Evolutionary conservation across 2,888 invertebrate genomes (phyloP), one percentile per base, ranked within the genome.

Genomic region (Diplolepis rosae): DNA sequence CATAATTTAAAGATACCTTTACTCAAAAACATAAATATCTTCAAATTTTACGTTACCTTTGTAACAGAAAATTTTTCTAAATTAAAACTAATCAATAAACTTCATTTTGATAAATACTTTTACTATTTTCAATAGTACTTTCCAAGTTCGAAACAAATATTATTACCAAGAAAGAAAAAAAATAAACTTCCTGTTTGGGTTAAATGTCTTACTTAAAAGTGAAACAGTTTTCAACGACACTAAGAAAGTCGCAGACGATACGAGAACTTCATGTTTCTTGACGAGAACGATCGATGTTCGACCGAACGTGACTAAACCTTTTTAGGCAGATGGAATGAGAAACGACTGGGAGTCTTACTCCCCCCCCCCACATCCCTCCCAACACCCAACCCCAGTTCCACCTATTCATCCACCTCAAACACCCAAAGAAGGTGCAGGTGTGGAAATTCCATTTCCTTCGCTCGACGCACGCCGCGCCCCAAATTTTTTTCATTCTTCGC

Each of bases 231-330:
- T 54, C 30, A 32, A 52, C n/a, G n/a, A n/a, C 50, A 50, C 50
- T 50, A 50, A 50, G 50, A 50, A 50, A 22, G 50, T 50, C 24
- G 24, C 50, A 50, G 50, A 50, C 48, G 45, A 45, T 45, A 65
- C 50, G 73, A 72, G 70, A 71, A 74, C 77, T 78, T 79, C 74
- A 75, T 73, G 73, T 69, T 72, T 72, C 75, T 69, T 73, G 73
- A 75, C 78, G 77, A 68, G 71, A 74, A 74, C 80, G 85, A 85
- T 85, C 85, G 82, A 85, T 85, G 82, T 78, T 81, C 79, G 79
- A 79, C 78, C 79, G 82, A 84, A 85, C 85, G 84, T 85, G 85
- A 84, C 85, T 83, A 81, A 82, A 84, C 80, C 81, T 82, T 80
- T 83, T 81, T 77, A 70, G 75, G 73, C 50, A 73, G 74, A 27